A percentile compares a stretch with the other conserved stretches of the same genome.
phyloP scores from a whole-genome alignment of 2,888 invertebrate genomes.

The Epiblema foenella region DNA sequence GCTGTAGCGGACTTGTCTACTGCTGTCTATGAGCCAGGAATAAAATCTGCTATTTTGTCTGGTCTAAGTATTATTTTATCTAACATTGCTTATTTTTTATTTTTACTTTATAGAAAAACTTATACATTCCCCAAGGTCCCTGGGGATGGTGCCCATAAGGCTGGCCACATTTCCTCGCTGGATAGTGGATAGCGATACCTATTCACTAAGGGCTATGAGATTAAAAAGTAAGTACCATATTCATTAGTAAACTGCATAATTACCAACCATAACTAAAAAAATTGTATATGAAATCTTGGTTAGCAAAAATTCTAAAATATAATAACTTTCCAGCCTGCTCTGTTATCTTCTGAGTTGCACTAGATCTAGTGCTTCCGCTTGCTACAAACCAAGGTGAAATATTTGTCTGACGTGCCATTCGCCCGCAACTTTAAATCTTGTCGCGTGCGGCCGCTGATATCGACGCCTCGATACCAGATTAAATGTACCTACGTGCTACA shows the following conservation, averaged over 20 bases:
- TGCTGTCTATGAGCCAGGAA: not conserved
- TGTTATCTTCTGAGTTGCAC: constrained; percentile 31
- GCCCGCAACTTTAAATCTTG: constrained; percentile 71
- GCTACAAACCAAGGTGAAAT: constrained; percentile 73
- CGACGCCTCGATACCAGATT: constrained; percentile 57
- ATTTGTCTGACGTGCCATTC: constrained; percentile 69
- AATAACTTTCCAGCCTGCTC: constrained; percentile 16
- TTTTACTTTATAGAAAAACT: too few relatives aligned
- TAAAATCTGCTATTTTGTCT: not conserved
- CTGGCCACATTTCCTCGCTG: too few relatives aligned
- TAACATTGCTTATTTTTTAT: not conserved
- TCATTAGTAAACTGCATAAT: not conserved
- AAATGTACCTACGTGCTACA: constrained; percentile 43
- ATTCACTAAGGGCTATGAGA: not conserved
- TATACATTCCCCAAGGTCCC: too few relatives aligned
- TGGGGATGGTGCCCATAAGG: too few relatives aligned
- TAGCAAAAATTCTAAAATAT: constrained; percentile 6
- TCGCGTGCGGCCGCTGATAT: constrained; percentile 70
- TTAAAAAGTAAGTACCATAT: not conserved
- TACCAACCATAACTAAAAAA: not conserved
- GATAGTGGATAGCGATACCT: too few relatives aligned
- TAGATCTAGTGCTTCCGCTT: constrained; percentile 56
- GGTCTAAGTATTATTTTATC: not conserved
- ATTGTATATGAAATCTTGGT: not conserved
- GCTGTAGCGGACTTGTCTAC: constrained; percentile 20